Percentiles rank a stretch among this genome's conserved stretches.
These are phyloP conservation scores for Cotesia vestalis DNA, from an alignment of 1,140 invertebrate genomes.

Conservation along the genomic window DNA sequence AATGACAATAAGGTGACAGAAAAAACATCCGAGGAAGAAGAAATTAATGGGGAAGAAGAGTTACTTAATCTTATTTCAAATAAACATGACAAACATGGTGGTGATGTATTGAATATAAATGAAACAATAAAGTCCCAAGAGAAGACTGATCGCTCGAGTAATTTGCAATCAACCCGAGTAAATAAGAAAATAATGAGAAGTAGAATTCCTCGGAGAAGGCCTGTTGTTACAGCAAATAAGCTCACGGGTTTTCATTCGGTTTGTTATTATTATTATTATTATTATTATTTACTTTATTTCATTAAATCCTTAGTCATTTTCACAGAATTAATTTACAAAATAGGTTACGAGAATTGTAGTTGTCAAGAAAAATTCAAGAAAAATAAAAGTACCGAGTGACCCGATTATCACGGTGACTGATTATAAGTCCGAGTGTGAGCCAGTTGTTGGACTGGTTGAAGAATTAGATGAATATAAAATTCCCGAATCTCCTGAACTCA, in stretches of 20 bases:
- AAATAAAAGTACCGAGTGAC: too few species aligned
- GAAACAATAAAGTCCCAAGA: neutral
- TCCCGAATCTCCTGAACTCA: too few species aligned
- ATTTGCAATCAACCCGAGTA: neutral
- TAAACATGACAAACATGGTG: neutral
- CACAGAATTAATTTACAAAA: neutral
- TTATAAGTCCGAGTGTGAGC: too few species aligned
- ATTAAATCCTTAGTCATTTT: neutral
- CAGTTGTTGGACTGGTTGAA: too few species aligned
- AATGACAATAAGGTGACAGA: neutral
- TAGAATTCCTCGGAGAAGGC: constrained; percentile 6
- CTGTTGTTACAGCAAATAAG: neutral
- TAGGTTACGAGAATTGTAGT: too few species aligned
- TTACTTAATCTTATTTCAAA: too few species aligned
- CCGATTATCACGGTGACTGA: too few species aligned
- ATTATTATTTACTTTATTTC: neutral
- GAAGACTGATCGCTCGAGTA: neutral
- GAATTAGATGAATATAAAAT: too few species aligned
- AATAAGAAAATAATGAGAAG: neutral
- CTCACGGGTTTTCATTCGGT: neutral
- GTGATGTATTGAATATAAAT: neutral
- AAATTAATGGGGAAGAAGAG: neutral
- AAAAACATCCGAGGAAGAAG: neutral
- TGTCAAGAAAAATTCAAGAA: too few species aligned
- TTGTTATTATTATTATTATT: neutral